These are phyloP conservation scores for Chelonia mydas DNA, from an alignment of 2,797 vertebrate genomes.

Conservation along the genomic window DNA sequence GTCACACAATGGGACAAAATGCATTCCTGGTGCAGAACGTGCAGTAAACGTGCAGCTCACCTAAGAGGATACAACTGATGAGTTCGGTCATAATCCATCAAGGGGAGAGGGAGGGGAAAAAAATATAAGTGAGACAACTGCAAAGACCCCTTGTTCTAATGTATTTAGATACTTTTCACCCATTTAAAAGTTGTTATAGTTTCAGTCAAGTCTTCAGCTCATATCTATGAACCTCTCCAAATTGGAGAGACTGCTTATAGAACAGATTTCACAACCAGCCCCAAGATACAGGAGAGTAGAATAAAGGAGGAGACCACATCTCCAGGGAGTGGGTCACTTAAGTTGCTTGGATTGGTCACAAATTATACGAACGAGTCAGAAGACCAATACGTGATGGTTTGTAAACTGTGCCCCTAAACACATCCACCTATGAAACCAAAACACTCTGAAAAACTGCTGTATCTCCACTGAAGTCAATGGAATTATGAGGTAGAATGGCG, in stretches of 20 bases:
- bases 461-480: conserved; percentile 1
- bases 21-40: conserved; percentile 86
- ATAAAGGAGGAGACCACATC: not conserved
- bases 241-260: not conserved
- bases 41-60: conserved; percentile 87
- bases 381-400: not conserved
- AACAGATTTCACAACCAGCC: not conserved
- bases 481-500: not conserved
- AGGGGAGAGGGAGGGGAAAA: conserved; percentile 76
- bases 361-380: not conserved
- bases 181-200: conserved; percentile 9
- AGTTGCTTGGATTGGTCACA: not conserved
- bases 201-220: not conserved
- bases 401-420: not conserved
- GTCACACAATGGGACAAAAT: conserved; percentile 82
- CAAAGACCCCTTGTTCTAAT: conserved; percentile 31
- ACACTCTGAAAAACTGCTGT: not conserved
- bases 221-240: not conserved
- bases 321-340: not conserved
- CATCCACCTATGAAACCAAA: not conserved
- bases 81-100: conserved; percentile 82
- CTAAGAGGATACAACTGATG: conserved; percentile 81
- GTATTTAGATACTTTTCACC: conserved; percentile 22
- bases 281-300: not conserved
- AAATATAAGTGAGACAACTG: conserved; percentile 81